phyloP scores from a whole-genome alignment of 35 echinoderm and acorn worm species.

The Amphiura filiformis region DNA sequence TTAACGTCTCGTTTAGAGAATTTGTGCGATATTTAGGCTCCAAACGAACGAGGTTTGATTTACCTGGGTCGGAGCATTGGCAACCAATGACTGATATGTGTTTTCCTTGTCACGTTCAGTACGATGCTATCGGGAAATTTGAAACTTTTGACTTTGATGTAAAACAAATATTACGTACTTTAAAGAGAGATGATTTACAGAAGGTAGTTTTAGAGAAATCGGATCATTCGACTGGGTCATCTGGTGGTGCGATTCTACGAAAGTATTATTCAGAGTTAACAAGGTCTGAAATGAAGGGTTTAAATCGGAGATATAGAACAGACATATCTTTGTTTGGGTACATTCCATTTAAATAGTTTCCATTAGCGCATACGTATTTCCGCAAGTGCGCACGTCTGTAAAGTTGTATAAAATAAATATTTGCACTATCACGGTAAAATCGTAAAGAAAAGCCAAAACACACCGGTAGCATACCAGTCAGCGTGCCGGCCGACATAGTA shows the following conservation, averaged over 20 bases:
- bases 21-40: conserved; percentile 54
- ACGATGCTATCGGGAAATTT: conserved; percentile 68
- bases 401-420: too few species aligned
- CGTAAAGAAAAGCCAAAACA: too few species aligned
- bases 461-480: too few species aligned
- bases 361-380: too few species aligned
- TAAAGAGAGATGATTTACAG: neutral
- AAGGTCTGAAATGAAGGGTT: neutral
- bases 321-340: neutral
- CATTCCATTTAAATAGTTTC: too few species aligned
- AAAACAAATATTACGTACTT: conserved; percentile 14
- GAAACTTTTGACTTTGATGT: conserved; percentile 61
- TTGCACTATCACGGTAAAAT: too few species aligned
- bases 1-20: conserved; percentile 47
- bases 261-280: conserved; percentile 15
- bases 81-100: conserved; percentile 32
- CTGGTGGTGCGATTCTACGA: neutral
- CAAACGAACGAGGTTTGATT: neutral
- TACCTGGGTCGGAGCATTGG: conserved; percentile 46
- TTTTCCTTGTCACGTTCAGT: conserved; percentile 49
- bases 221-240: conserved; percentile 29
- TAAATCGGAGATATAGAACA: neutral
- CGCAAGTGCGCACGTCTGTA: too few species aligned
- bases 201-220: neutral
- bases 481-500: too few species aligned